Percentiles rank a stretch among this genome's conserved stretches.
Conservation (phyloP, 2,113 vertebrate genomes). For the Hassar affinis region DNA sequence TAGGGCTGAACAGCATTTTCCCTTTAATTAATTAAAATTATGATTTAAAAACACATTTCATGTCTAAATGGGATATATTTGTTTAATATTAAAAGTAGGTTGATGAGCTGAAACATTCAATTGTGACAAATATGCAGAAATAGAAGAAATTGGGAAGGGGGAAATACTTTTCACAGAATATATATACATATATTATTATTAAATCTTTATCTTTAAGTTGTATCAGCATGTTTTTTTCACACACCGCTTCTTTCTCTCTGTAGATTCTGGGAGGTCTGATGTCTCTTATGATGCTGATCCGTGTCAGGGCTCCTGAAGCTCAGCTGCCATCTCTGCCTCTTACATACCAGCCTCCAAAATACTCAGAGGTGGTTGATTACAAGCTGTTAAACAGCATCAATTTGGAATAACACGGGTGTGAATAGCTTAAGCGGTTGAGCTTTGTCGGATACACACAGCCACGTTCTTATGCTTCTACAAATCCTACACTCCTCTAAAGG, state of each 20-base stretch:
- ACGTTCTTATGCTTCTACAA: neutral
- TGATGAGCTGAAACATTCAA: too few relatives aligned
- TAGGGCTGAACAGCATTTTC: too few relatives aligned
- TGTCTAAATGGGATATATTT: too few relatives aligned
- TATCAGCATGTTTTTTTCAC: neutral
- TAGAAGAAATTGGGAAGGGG: too few relatives aligned
- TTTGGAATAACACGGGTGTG: neutral
- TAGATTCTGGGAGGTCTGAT: slow-evolving; percentile 21
- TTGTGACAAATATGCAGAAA: too few relatives aligned
- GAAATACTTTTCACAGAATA: too few relatives aligned
- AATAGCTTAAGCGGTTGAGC: neutral
- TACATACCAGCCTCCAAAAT: slow-evolving; percentile 13
- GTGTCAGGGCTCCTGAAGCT: neutral
- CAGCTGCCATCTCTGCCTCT: neutral
- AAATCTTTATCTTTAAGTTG: neutral
- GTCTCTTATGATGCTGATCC: slow-evolving; percentile 17
- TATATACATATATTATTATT: too few relatives aligned
- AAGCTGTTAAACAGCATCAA: neutral
- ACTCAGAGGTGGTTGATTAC: neutral
- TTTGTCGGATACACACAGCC: neutral
- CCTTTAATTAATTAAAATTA: too few relatives aligned
- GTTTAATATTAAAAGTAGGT: too few relatives aligned
- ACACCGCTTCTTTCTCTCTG: neutral
- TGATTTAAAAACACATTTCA: too few relatives aligned
- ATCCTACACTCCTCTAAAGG: neutral